Percentiles rank a stretch among this genome's conserved stretches.
Evolutionary conservation across 2,113 vertebrate species (phyloP).

Genomic region (Salvelinus alpinus): DNA sequence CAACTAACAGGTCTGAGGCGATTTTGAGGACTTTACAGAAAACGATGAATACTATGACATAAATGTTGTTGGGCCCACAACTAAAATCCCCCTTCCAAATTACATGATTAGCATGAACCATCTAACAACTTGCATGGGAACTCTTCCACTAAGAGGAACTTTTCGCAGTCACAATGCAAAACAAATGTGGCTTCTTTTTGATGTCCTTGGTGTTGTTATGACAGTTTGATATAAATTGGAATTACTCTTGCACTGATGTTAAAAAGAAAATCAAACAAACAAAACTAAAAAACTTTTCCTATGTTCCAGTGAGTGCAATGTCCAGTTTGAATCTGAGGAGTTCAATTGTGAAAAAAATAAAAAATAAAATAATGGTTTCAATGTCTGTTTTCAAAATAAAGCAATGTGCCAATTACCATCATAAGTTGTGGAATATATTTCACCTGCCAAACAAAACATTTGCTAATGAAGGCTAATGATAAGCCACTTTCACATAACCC

Average conservation of each 20-base stretch:
- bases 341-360: conserved; percentile 75
- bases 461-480: neutral
- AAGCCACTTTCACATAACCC: too few species aligned
- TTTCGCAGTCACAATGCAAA: conserved; percentile 88
- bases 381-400: conserved; percentile 98
- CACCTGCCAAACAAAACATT: neutral
- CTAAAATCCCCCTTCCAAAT: conserved; percentile 47
- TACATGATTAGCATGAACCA: conserved; percentile 75
- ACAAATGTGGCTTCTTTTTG: conserved; percentile 94
- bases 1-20: conserved; percentile 42
- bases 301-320: conserved; percentile 98
- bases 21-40: conserved; percentile 23
- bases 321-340: conserved; percentile 92
- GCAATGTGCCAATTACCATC: conserved; percentile 95
- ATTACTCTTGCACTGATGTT: conserved; percentile 92
- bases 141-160: conserved; percentile 84
- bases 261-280: conserved; percentile 64
- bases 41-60: conserved; percentile 47
- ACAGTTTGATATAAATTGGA: conserved; percentile 99
- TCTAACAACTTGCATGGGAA: conserved; percentile 77
- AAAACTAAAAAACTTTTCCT: conserved; percentile 71
- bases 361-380: conserved; percentile 76
- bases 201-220: conserved; percentile 99
- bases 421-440: conserved; percentile 57
- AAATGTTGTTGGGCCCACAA: conserved; percentile 54